Base-by-base conservation (phyloP, 2,888 invertebrate genomes). In the Synanthedon tipuliformis region DNA sequence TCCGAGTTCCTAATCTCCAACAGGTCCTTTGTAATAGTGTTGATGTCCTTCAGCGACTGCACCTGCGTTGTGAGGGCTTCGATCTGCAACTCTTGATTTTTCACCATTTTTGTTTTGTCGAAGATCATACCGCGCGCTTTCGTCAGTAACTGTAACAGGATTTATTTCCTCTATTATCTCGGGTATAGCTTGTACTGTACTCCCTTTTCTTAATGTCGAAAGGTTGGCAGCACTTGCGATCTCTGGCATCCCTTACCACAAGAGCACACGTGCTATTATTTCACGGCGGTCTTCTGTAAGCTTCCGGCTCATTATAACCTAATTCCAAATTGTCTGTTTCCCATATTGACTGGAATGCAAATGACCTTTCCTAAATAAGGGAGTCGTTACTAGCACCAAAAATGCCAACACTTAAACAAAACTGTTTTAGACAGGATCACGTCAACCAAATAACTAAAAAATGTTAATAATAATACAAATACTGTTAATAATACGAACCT, bases 81-180 rank as follows among this genome's bases (percentile, higher is more conserved):
- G 53, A 94, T 93, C 75, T 94, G 94, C 59, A 93, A 85, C 69
- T 95, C 94, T 68, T 94, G 93, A 71, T 93, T 93, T 68, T 92
- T 92, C 59, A 92, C 92, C 64, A 92, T 89, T 79, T 93, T 93
- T 0, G 92, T 92, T 73, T 93, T 93, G 69, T 94, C 93, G 71
- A 93, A 92, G 51, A 93, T 90, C 72, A 93, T 88, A 11, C 91
- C 90, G 61, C 91, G 91, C 0, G 92, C 92, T 71, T 91, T 91
- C 27, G 90, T 89, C 23, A 93, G 72, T 48, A 92, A 78, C 81
- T 90, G 76, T 40, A 84, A 83, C 57, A 52, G 34, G 34, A 10
- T 34, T 34, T 10, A 34, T 34, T 34, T 34, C 10, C 34, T 34
- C 10, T 34, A 34, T 1, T 50, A 51, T 23, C 51, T 52, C 27